phyloP scores from a whole-genome alignment of 2,888 invertebrate genomes.

The Tetanocera ferruginea region DNA sequence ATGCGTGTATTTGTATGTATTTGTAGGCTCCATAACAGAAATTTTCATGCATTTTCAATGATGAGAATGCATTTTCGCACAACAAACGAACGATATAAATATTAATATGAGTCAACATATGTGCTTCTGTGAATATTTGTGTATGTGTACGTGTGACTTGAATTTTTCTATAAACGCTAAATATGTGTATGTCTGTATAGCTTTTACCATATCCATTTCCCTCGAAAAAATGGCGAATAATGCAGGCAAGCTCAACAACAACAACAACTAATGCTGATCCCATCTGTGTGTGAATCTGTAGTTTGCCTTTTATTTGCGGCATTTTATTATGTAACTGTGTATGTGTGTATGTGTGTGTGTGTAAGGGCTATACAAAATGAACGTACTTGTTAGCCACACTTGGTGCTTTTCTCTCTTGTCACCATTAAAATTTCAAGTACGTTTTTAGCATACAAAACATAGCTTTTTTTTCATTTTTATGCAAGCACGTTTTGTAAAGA shows the following conservation, averaged over 20 bases:
- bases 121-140: neutral
- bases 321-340: neutral
- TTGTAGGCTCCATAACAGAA: neutral
- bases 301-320: neutral
- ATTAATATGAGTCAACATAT: neutral
- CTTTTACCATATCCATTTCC: neutral
- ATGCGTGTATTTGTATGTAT: neutral
- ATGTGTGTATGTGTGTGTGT: neutral
- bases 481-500: neutral
- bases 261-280: neutral
- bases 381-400: neutral
- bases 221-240: neutral
- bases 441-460: conserved; percentile 6
- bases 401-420: neutral
- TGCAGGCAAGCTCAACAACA: neutral
- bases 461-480: neutral
- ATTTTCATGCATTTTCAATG: conserved; percentile 26
- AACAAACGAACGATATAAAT: neutral
- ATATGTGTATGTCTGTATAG: neutral
- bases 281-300: neutral
- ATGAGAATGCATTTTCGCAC: conserved; percentile 12
- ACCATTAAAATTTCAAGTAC: neutral
- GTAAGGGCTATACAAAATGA: neutral
- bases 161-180: no score
- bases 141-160: neutral